Evolutionary conservation across 1,140 invertebrate species (phyloP), one percentile per base, ranked within the genome.

Genomic region (Scaptomyza pallida): DNA sequence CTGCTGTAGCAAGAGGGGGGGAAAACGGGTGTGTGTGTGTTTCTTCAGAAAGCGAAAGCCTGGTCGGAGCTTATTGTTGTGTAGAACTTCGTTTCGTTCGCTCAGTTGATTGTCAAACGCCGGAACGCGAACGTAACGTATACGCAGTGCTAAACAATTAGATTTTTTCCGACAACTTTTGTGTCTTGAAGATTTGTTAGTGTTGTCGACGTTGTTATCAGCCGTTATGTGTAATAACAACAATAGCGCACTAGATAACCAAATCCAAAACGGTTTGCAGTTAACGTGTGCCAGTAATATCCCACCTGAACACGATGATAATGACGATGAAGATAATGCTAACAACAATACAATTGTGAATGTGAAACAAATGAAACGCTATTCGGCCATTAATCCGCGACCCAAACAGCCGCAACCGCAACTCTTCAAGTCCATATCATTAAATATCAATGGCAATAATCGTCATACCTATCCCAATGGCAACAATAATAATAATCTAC

Each of bases 191-290:
- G 21, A 43, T 48, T 47, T 48, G 33, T 40, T n/a, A n/a, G 35
- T 63, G 3, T 47, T 23, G 23, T 45, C 57, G 6, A 9, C 5
- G 6, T 2, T 9, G 26, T 85, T 75, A 77, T 69, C 63, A 60
- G 57, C 35, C 61, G n/a, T n/a, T n/a, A 86, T 86, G 82, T 86
- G 81, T 76, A 86, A 80, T 43, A 86, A 88, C 59, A 75, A 86
- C 67, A 85, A 83, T 48, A 70, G 44, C 43, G 57, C 33, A 37
- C 21, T 35, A 60, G 82, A 86, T 88, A 86, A 88, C 50, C 51
- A 69, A 33, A 56, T 35, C 54, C 52, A 77, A 56, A n/a, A n/a
- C n/a, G n/a, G n/a, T n/a, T n/a, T n/a, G n/a, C n/a, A n/a, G n/a
- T n/a, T n/a, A 86, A 75, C 67, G 72, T n/a, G 78, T 71, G 72